phyloP scores from a whole-genome alignment of 2,797 vertebrate genomes.

The Protonibea diacanthus region DNA sequence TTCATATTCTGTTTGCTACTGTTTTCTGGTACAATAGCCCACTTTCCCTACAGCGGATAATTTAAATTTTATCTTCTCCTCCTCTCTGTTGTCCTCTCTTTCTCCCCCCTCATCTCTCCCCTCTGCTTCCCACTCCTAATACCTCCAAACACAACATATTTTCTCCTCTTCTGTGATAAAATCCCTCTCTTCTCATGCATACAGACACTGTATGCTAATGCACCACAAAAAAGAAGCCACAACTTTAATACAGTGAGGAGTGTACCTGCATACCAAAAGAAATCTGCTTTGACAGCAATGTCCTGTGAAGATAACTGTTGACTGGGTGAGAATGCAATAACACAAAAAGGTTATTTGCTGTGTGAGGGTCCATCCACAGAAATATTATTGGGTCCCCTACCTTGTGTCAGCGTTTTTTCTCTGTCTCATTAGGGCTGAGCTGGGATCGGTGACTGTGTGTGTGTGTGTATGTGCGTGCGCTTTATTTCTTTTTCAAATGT shows the following conservation, averaged over 20 bases:
- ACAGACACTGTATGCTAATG: conserved; percentile 66
- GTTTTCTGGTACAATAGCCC: conserved; percentile 36
- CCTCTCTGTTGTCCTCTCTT: conserved; percentile 32
- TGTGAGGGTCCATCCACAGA: conserved; percentile 56
- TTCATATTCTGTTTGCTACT: conserved; percentile 39
- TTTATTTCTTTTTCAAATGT: conserved; percentile 11
- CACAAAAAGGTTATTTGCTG: conserved; percentile 75
- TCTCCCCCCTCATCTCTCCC: conserved; percentile 22
- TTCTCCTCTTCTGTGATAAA: conserved; percentile 58
- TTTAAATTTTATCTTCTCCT: conserved; percentile 48
- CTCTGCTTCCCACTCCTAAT: conserved; percentile 18
- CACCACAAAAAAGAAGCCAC: conserved; percentile 21
- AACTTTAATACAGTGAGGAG: conserved; percentile 61
- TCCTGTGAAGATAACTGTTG: conserved; percentile 63
- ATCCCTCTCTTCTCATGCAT: conserved; percentile 58
- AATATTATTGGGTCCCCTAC: conserved; percentile 68
- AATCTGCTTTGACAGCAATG: conserved; percentile 77
- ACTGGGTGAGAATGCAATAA: conserved; percentile 73
- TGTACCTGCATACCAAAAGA: conserved; percentile 62
- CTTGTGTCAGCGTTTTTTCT: conserved; percentile 70
- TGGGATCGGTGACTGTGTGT: conserved; percentile 24
- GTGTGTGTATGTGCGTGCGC: neutral
- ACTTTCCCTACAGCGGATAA: conserved; percentile 36
- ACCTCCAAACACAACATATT: conserved; percentile 57
- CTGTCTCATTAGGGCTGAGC: conserved; percentile 70